phyloP scores from a whole-genome alignment of 2,888 invertebrate species.

The Carterocephalus palaemon region DNA sequence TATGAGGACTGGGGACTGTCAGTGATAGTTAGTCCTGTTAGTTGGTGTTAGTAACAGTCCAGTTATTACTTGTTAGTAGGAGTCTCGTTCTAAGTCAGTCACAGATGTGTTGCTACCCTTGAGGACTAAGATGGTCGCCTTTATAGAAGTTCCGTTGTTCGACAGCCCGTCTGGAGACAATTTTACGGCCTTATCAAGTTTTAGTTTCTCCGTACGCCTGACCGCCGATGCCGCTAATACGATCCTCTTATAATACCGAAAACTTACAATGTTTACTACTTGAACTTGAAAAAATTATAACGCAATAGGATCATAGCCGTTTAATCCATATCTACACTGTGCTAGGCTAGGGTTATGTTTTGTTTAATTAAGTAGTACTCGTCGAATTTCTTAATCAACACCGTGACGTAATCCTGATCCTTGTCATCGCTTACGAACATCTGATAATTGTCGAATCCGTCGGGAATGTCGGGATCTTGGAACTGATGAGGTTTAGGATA shows the following conservation, averaged over 20 bases:
- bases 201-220: conserved; percentile 24
- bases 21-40: too few relatives aligned
- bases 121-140: too few relatives aligned
- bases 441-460: background rate
- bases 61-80: too few relatives aligned
- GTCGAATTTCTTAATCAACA: conserved; percentile 29
- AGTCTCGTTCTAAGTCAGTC: too few relatives aligned
- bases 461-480: too few relatives aligned
- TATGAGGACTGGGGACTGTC: too few relatives aligned
- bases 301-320: too few relatives aligned
- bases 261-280: conserved; percentile 30
- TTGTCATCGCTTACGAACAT: conserved; percentile 6
- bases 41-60: too few relatives aligned
- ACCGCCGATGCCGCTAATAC: conserved; percentile 20
- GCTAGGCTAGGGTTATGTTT: conserved; percentile 1
- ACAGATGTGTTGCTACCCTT: too few relatives aligned
- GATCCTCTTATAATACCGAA: conserved; percentile 23
- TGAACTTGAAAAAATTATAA: conserved; percentile 30
- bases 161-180: conserved; percentile 27
- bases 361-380: conserved; percentile 28
- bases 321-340: too few relatives aligned
- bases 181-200: conserved; percentile 22
- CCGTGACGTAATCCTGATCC: conserved; percentile 26
- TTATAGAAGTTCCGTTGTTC: too few relatives aligned
- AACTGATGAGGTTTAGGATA: too few relatives aligned